phyloP scores from a whole-genome alignment of 1,140 invertebrate genomes.

The Calosoma granatense region DNA sequence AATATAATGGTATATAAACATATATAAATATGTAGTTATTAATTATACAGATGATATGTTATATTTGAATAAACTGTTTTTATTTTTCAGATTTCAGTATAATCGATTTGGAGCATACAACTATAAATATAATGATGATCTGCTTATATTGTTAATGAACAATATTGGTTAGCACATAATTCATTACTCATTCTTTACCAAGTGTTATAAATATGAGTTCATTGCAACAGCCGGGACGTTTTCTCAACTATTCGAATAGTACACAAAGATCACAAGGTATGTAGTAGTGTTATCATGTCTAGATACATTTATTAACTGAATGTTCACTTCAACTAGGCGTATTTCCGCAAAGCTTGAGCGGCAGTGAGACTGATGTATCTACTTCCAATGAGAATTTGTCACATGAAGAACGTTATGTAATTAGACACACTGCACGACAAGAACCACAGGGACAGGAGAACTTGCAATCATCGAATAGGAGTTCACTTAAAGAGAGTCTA shows the following conservation, averaged over 20 bases:
- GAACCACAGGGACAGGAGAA: conserved; percentile 89
- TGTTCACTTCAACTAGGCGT: conserved; percentile 30
- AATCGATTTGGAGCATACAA: conserved; percentile 25
- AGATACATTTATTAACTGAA: conserved; percentile 8
- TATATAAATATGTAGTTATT: no score
- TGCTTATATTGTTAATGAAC: background rate
- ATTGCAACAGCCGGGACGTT: conserved; percentile 39
- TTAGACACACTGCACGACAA: conserved; percentile 71
- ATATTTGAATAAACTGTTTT: no score
- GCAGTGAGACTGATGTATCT: conserved; percentile 83
- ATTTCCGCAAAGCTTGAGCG: conserved; percentile 64
- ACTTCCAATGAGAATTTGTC: conserved; percentile 85
- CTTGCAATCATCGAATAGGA: conserved; percentile 53
- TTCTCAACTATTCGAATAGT: conserved; percentile 37
- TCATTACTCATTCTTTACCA: conserved; percentile 26
- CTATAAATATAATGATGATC: background rate
- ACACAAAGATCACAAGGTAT: conserved; percentile 38
- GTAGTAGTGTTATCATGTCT: background rate
- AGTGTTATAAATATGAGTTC: conserved; percentile 36
- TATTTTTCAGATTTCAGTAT: conserved; percentile 31
- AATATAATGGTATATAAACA: no score
- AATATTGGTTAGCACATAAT: background rate
- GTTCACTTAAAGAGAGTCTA: conserved; percentile 58
- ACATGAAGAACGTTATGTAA: conserved; percentile 72
- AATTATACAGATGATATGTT: no score